Conservation (phyloP, 1,140 invertebrate species). For the Diorhabda sublineata region DNA sequence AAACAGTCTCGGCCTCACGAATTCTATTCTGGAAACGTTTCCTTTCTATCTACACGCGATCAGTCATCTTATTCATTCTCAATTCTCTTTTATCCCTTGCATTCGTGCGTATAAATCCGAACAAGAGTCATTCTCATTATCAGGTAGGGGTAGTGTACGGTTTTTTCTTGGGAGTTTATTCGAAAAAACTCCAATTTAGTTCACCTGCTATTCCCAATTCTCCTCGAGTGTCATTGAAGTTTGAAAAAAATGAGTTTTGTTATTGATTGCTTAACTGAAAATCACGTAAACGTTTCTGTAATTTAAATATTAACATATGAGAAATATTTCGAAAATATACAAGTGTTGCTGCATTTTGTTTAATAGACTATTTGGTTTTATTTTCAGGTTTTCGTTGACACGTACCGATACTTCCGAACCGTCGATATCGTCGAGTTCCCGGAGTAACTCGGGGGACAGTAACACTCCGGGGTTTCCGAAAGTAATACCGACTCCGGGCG, state of each 20-base stretch:
- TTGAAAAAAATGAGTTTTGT: too few species aligned
- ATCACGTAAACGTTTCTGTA: too few species aligned
- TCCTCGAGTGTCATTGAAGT: too few species aligned
- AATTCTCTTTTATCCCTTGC: not conserved
- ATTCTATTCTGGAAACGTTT: not conserved
- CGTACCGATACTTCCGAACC: slow-evolving; percentile 36
- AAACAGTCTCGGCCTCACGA: not conserved
- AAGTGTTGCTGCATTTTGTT: not conserved
- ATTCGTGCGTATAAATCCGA: too few species aligned
- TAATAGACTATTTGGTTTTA: not conserved
- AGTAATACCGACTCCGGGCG: slow-evolving; percentile 62
- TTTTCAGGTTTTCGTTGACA: slow-evolving; percentile 41
- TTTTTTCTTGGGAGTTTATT: too few species aligned
- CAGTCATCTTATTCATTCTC: not conserved
- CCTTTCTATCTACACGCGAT: not conserved
- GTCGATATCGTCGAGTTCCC: slow-evolving; percentile 27
- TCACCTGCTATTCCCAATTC: too few species aligned
- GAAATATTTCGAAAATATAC: too few species aligned
- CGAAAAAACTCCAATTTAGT: too few species aligned
- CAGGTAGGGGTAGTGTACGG: too few species aligned
- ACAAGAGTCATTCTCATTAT: too few species aligned
- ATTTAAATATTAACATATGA: too few species aligned
- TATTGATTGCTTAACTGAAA: too few species aligned
- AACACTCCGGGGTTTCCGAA: slow-evolving; percentile 54
- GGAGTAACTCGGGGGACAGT: slow-evolving; percentile 44